phyloP scores from a whole-genome alignment of 2,888 invertebrate genomes.

The Buathra laborator region DNA sequence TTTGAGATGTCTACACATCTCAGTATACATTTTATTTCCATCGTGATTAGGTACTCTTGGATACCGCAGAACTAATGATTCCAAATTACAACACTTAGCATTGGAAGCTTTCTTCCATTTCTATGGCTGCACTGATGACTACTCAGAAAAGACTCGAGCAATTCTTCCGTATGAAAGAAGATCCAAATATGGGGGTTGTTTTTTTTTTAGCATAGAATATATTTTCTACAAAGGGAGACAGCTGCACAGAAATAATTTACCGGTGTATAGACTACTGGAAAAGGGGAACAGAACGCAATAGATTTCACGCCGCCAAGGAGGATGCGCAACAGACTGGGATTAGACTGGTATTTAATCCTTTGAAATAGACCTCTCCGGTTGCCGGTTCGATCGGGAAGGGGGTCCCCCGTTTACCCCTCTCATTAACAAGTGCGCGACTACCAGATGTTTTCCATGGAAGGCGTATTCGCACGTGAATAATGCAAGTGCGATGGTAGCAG shows the following conservation, averaged over 20 bases:
- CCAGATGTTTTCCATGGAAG: constrained; percentile 73
- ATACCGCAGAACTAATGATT: neutral
- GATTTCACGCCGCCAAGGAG: constrained; percentile 49
- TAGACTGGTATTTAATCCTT: constrained; percentile 75
- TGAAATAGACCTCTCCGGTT: constrained; percentile 72
- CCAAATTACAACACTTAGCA: neutral
- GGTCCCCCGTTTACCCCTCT: constrained; percentile 48
- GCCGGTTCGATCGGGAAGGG: constrained; percentile 51
- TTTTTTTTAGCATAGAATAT: constrained; percentile 21
- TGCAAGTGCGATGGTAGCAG: constrained; percentile 58
- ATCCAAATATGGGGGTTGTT: neutral
- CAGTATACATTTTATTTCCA: too few relatives aligned
- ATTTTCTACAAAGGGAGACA: constrained; percentile 4
- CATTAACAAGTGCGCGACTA: constrained; percentile 75
- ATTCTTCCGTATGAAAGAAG: neutral
- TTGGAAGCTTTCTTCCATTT: neutral
- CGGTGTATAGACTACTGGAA: constrained; percentile 21
- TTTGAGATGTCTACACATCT: too few relatives aligned
- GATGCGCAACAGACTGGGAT: constrained; percentile 67
- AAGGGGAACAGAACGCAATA: constrained; percentile 30
- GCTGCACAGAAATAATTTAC: constrained; percentile 47
- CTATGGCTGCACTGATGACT: neutral
- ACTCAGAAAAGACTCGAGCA: neutral
- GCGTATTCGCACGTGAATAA: constrained; percentile 72
- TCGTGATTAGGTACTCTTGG: too few relatives aligned